Base-by-base conservation (phyloP, 1,140 invertebrate species). In the Drosophila bocki region DNA sequence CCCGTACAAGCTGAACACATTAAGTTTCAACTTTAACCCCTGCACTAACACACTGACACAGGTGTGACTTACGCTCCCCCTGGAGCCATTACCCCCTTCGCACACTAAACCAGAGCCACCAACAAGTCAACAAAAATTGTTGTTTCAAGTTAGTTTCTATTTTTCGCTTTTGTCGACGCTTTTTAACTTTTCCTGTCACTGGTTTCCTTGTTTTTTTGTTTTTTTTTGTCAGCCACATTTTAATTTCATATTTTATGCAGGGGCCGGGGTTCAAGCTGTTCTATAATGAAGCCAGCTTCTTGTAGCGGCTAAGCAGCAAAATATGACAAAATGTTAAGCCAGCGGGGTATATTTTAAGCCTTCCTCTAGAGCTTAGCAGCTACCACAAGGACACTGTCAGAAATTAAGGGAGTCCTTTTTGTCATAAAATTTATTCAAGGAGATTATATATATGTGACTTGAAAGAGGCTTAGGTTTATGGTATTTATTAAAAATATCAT, bases 251-350 rank as follows among this genome's bases (percentile, higher is more conserved):
- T 71, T 79, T 79, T 79, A 79, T 79, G 77, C 67, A 78, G 17
- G 13, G 7, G 45, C 3, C n/a, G 15, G 63, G 33, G 12, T 32
- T 44, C 45, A 69, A 79, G 71, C 80, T 75, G 64, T 68, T 75
- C 45, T 60, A 83, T 79, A 83, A 83, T 83, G 81, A 83, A 83
- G 76, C 64, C 67, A 80, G 76, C 65, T 71, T 83, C 70, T 76
- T 83, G 62, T 53, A 60, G 71, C 58, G 62, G 72, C 80, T 84
- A 70, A 82, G 80, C 69, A 67, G 65, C 37, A 72, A 84, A 80
- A 77, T 83, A 82, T 82, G 80, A 82, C 80, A 82, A 82, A 82
- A 82, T 82, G 75, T 79, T 82, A 50, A 59, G 79, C 78, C 54
- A 63, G 61, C 72, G 72, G 80, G 63, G 75, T 70, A 82, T 69